A percentile compares a stretch with the other conserved stretches of the same genome.
Evolutionary conservation across 2,113 vertebrate species (phyloP).

Genomic region (Phalacrocorax pelagicus): DNA sequence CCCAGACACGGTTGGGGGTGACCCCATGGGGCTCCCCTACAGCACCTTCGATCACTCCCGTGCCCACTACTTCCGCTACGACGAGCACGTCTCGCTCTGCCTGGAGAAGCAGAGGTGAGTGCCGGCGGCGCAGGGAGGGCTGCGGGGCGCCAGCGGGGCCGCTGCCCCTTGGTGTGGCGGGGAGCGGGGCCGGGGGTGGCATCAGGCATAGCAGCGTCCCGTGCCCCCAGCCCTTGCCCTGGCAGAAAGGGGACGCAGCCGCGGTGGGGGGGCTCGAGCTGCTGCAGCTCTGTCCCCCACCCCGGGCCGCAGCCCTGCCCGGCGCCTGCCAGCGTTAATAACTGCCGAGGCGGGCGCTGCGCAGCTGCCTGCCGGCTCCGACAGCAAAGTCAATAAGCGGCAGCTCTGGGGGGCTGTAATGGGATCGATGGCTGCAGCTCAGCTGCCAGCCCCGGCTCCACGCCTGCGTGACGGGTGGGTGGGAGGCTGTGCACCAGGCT

Average conservation of each 20-base stretch:
- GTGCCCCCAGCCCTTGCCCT: not conserved
- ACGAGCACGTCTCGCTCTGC: conserved; percentile 94
- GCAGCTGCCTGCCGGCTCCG: not conserved
- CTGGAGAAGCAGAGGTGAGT: conserved; percentile 91
- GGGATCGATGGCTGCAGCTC: not conserved
- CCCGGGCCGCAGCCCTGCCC: not conserved
- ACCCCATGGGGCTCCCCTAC: conserved; percentile 87
- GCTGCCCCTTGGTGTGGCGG: not conserved
- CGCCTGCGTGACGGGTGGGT: not conserved
- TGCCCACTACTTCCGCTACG: conserved; percentile 95
- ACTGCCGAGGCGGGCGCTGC: not conserved
- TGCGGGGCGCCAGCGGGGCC: accelerated
- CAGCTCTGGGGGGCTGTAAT: not conserved
- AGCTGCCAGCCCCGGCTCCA: not conserved
- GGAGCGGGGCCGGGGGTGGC: accelerated
- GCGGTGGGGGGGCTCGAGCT: not conserved
- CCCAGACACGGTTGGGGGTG: conserved; percentile 84
- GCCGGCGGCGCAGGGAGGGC: no score
- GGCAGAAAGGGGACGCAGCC: no score
- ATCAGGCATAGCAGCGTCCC: accelerated
- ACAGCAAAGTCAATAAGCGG: not conserved
- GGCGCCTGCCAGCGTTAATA: not conserved
- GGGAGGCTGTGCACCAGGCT: not conserved
- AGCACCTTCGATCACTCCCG: conserved; percentile 94
- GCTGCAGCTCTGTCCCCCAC: not conserved